Evolutionary conservation across 2,113 vertebrate species (phyloP).

Genomic region (Marcusenius ussheri): DNA sequence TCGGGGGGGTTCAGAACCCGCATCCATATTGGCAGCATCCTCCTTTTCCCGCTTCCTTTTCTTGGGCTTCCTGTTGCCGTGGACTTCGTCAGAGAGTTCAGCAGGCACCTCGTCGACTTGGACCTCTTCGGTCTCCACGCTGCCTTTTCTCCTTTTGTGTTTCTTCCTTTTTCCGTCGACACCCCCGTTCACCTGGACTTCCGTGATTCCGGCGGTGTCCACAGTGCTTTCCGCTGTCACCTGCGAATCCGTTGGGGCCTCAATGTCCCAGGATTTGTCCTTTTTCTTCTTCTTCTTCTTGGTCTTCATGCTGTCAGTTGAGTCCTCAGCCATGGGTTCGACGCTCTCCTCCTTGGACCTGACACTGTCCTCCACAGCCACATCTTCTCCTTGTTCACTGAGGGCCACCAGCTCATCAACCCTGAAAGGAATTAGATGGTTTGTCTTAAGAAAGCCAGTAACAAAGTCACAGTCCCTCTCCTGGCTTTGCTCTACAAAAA

Average conservation of each 20-base stretch:
- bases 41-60: constrained; percentile 65
- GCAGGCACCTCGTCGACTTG: constrained; percentile 27
- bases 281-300: constrained; percentile 59
- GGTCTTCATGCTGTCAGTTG: constrained; percentile 28
- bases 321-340: background rate
- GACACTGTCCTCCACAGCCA: constrained; percentile 14
- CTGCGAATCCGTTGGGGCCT: background rate
- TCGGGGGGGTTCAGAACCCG: constrained; percentile 39
- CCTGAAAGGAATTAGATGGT: constrained; percentile 36
- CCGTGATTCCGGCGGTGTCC: background rate
- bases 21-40: constrained; percentile 6
- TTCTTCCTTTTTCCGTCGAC: constrained; percentile 44
- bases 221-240: background rate
- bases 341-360: constrained; percentile 24
- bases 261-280: constrained; percentile 19
- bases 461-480: background rate
- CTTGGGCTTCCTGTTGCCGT: constrained; percentile 67
- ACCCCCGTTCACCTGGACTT: constrained; percentile 23
- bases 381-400: constrained; percentile 34
- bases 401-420: constrained; percentile 51
- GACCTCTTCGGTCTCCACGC: constrained; percentile 41
- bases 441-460: background rate
- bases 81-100: constrained; percentile 75
- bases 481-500: background rate
- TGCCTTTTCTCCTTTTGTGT: constrained; percentile 51